phyloP scores from a whole-genome alignment of 2,888 invertebrate genomes.

The Latheticus oryzae region DNA sequence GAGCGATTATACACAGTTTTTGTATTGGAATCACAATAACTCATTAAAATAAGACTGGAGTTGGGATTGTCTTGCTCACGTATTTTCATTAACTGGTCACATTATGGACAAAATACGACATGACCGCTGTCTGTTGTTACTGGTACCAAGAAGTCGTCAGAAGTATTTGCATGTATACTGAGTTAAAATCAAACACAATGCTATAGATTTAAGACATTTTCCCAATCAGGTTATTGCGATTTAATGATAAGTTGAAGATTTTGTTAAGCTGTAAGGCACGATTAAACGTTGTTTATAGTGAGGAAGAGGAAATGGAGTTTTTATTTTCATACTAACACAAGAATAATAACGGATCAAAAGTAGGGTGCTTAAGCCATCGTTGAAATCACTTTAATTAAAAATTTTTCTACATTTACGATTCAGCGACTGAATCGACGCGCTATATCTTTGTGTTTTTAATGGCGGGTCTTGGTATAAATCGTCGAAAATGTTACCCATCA shows the following conservation, averaged over 20 bases:
- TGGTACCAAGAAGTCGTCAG: conserved; percentile 22
- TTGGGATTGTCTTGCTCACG: conserved; percentile 46
- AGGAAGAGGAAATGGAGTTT: no score
- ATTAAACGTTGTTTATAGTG: conserved; percentile 4
- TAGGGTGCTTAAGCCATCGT: no score
- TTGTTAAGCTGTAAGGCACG: conserved; percentile 6
- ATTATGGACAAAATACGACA: conserved; percentile 22
- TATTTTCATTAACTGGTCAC: conserved; percentile 46
- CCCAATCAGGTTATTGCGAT: conserved; percentile 16
- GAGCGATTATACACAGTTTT: conserved; percentile 46
- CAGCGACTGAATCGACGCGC: conserved; percentile 6
- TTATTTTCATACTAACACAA: no score
- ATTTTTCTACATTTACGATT: no score
- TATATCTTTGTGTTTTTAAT: conserved; percentile 15
- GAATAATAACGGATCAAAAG: no score
- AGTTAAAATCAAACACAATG: no score
- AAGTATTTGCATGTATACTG: no score
- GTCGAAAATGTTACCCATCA: conserved; percentile 25
- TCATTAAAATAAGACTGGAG: conserved; percentile 45
- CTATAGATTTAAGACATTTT: no score
- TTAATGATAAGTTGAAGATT: conserved; percentile 13
- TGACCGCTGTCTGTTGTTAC: conserved; percentile 10
- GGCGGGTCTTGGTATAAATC: conserved; percentile 19
- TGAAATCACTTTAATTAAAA: no score
- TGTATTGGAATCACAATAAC: conserved; percentile 45